Evolutionary conservation across 2,113 vertebrate species (phyloP), one percentile per base, ranked within the genome.

Genomic region (Turnix velox): DNA sequence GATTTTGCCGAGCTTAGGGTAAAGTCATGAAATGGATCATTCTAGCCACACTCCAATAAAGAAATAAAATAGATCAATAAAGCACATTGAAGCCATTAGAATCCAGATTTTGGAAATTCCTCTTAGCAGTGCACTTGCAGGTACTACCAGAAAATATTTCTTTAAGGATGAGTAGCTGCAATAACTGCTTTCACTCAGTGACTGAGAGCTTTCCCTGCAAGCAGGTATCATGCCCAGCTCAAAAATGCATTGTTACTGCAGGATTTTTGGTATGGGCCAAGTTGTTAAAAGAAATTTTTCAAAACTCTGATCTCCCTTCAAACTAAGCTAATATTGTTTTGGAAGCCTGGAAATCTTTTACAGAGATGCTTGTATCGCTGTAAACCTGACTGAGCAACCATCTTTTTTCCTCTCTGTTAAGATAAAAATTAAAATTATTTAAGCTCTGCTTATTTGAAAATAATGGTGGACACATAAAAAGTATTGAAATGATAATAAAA

Each of bases 31-130:
- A 94, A 80, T 11, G 51, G 37, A 91, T 59, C 39, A 72, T 51
- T 86, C 84, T 62, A 93, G 63, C 24, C n/a, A 33, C 22, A 33
- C 40, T 94, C 76, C 63, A 90, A 71, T 75, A 84, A 85, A 88
- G 83, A 62, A 73, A 15, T 71, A 84, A 94, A 89, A 63, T 14
- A 43, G 77, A 91, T 96, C 78, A 72, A 52, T 67, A 89, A 83
- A 88, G 28, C 57, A 80, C 24, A 55, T 48, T 77, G 62, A 91
- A 94, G 46, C 10, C 40, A 69, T 69, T 66, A 42, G 78, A 90
- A 91, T 76, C 88, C 78, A 68, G 92, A 92, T 79, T 84, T 91
- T 91, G 84, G 88, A 94, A 91, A 91, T 87, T 75, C 69, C 86
- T 75, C 23, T 89, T 85, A 74, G 40, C 49, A 81, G 48, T 90